Percentiles rank a stretch among this genome's conserved stretches.
These are phyloP conservation scores for Porites lutea DNA, from an alignment of 64 coral and sea anemone species.

Conservation along the genomic window DNA sequence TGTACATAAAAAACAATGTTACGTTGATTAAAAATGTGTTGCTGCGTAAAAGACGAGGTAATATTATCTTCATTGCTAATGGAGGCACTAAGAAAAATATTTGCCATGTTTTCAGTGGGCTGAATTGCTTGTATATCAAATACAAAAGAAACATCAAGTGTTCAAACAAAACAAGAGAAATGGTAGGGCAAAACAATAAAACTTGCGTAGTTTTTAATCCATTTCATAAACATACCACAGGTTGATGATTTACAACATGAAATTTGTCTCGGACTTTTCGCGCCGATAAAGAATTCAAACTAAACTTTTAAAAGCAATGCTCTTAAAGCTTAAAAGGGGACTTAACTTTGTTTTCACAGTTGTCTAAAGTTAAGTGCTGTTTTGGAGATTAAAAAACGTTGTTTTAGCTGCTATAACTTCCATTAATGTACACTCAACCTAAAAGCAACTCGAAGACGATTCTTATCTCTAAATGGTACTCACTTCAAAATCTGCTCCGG, in stretches of 20 bases:
- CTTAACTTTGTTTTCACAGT: conserved; percentile 35
- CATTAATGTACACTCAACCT: conserved; percentile 46
- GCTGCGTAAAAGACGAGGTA: conserved; percentile 59
- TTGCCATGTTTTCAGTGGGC: conserved; percentile 32
- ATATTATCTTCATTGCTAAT: conserved; percentile 64
- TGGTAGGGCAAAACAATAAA: conserved; percentile 10
- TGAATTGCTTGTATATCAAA: conserved; percentile 45
- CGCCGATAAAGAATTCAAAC: not conserved
- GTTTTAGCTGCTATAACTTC: conserved; percentile 43
- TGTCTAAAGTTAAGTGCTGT: conserved; percentile 47
- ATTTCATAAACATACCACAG: not conserved
- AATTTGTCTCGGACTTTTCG: not conserved
- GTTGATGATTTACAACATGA: not conserved
- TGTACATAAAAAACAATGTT: conserved; percentile 63
- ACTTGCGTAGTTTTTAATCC: not conserved
- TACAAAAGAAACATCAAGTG: conserved; percentile 48
- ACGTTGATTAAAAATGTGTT: conserved; percentile 61
- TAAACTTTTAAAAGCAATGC: conserved; percentile 34
- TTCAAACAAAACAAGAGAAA: conserved; percentile 44
- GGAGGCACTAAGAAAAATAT: conserved; percentile 48
- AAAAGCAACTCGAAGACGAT: conserved; percentile 42
- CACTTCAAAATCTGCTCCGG: conserved; percentile 9
- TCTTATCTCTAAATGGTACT: conserved; percentile 40
- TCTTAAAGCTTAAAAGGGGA: conserved; percentile 31
- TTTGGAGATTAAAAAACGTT: conserved; percentile 42